Percentiles rank a stretch among this genome's conserved stretches.
phyloP scores from a whole-genome alignment of 2,797 vertebrate genomes.

The Lepilemur ruficaudatus region DNA sequence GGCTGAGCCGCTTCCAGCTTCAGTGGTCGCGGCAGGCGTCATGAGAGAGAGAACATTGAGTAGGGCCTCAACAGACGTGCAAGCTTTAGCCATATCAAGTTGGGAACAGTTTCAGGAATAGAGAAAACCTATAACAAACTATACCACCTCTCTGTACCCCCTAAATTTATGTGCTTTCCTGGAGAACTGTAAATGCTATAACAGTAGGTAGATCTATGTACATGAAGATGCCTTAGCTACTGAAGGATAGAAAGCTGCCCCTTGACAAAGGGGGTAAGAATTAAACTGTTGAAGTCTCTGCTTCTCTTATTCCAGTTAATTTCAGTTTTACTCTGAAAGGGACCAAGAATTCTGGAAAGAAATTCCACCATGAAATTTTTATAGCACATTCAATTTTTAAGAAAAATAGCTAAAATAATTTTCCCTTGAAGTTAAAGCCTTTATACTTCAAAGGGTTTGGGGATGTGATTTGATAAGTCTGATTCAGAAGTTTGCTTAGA shows the following conservation, averaged over 20 bases:
- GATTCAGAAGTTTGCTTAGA: conserved; percentile 20
- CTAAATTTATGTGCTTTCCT: background rate
- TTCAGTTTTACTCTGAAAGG: background rate
- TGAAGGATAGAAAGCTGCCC: background rate
- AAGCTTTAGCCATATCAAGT: background rate
- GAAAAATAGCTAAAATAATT: conserved; percentile 35
- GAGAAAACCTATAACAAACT: background rate
- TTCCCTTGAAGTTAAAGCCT: conserved; percentile 10
- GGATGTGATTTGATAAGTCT: background rate
- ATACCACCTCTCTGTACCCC: background rate
- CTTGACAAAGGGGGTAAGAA: background rate
- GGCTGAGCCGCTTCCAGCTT: background rate
- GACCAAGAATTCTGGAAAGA: background rate
- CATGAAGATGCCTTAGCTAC: background rate
- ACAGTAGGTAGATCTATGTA: background rate
- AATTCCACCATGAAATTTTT: conserved; percentile 7
- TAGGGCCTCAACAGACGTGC: background rate
- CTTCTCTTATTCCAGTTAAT: background rate
- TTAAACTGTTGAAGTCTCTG: background rate
- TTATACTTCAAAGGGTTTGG: conserved; percentile 8
- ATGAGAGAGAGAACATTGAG: background rate
- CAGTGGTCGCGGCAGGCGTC: background rate
- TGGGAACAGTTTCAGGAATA: background rate
- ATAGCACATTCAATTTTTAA: background rate
- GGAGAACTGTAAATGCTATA: background rate